Percentiles rank a stretch among this genome's conserved stretches.
Evolutionary conservation across 2,113 vertebrate species (phyloP).

Genomic region (Sus scrofa): T2T-Sscrofa CM000829.6:50785001-50785500

Average conservation of each 20-base stretch:
- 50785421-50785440: neutral
- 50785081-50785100: neutral
- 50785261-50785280: slow-evolving; percentile 51
- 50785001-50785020: neutral
- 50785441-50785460: neutral
- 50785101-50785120: neutral
- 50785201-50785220: slow-evolving; percentile 33
- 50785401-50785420: neutral
- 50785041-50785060: neutral
- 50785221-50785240: neutral
- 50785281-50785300: neutral
- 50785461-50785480: neutral
- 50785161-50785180: neutral
- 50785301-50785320: neutral
- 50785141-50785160: neutral
- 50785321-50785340: neutral
- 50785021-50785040: neutral
- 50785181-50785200: neutral
- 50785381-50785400: neutral
- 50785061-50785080: neutral
- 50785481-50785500: neutral
- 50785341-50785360: neutral
- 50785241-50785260: neutral
- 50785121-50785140: neutral
- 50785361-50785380: slow-evolving; percentile 33